Base-by-base conservation (phyloP, 2,888 invertebrate genomes). In the Cataglyphis cursor region DNA sequence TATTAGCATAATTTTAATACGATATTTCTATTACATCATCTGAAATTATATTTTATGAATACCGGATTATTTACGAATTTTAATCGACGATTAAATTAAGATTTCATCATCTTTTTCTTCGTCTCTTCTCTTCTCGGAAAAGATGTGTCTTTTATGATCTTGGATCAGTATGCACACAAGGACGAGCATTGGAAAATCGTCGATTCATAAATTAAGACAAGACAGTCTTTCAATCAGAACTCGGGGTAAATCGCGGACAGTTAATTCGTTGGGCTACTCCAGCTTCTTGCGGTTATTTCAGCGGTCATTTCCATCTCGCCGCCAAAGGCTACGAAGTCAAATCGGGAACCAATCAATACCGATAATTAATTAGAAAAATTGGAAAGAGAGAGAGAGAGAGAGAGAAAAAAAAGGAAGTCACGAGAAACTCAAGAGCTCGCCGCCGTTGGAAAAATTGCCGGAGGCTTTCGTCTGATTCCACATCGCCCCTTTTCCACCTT, bases 321-420 rank as follows among this genome's bases (percentile, higher is more conserved):
- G 82, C 54, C 72, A 83, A 86, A 87, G 91, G 89, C 89, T 88
- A 86, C 86, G 68, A 85, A 91, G 88, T 91, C 91, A 89, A 91
- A 92, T 91, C 88, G 87, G 91, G 87, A 92, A 91, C 90, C 93
- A 93, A 93, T 93, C 92, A 91, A 93, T 92, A 92, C 91, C 91
- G 92, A 92, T 93, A 93, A 93, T 93, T 93, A 93, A 93, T 93
- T 93, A 92, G 92, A 93, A 93, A 93, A 93, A 93, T 92, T 87
- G 89, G 87, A 91, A 85, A 83, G 88, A 85, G 6, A 51, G n/a
- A n/a, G n/a, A n/a, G n/a, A n/a, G n/a, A n/a, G n/a, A n/a, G 28
- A 28, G 28, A 28, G 1, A 3, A 28, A 51, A 88, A 90, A 76
- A 31, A 90, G 57, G 91, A 93, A 92, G 91, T 92, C 90, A 89